Evolutionary conservation across 2,888 invertebrate species (phyloP).

Genomic region (Epinotia bilunana): DNA sequence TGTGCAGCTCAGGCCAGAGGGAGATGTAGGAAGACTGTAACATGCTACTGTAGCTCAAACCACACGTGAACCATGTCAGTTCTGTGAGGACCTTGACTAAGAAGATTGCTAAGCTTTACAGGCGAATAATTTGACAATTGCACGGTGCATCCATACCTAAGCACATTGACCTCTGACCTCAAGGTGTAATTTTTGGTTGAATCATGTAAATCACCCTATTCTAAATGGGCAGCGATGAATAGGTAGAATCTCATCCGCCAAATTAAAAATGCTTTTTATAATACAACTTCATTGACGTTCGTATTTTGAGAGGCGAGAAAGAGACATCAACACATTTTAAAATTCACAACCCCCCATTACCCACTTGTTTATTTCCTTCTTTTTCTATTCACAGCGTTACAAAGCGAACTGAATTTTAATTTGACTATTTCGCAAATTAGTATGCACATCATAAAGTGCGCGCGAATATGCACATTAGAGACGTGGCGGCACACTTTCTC

Average conservation of each 20-base stretch:
- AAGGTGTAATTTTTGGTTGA: not conserved
- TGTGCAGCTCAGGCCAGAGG: not conserved
- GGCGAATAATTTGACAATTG: not conserved
- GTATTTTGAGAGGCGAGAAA: not conserved
- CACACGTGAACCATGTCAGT: no score
- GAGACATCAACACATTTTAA: not conserved
- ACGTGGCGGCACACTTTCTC: conserved; percentile 46
- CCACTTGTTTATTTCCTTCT: not conserved
- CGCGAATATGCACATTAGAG: conserved; percentile 30
- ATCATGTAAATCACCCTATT: not conserved
- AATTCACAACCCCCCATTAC: not conserved
- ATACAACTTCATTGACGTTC: not conserved
- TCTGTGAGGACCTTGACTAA: no score
- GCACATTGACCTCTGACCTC: no score
- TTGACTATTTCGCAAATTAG: conserved; percentile 30
- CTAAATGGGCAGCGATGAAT: not conserved
- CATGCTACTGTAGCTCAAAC: no score
- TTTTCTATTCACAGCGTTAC: conserved; percentile 33
- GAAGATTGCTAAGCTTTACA: not conserved
- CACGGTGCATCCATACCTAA: no score
- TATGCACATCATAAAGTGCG: conserved; percentile 28
- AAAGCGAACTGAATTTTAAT: conserved; percentile 23
- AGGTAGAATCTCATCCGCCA: not conserved
- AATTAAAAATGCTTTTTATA: not conserved
- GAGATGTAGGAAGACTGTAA: no score